Evolutionary conservation across 1,140 invertebrate species (phyloP), one percentile per base, ranked within the genome.

Genomic region (Agraylea sexmaculata): DNA sequence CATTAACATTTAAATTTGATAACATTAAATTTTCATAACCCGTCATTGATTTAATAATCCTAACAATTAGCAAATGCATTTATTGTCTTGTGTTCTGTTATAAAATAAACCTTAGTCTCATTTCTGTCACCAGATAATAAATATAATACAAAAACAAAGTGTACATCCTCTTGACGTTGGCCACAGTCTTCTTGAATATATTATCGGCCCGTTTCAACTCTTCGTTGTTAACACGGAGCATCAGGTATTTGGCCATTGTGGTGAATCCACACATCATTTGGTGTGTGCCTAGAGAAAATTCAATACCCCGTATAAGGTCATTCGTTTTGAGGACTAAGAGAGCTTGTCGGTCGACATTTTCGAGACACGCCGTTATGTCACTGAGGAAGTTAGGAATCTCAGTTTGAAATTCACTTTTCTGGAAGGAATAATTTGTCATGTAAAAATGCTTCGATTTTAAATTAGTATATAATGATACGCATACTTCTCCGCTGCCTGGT

Each of bases 271-370:
- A 77, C 78, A 83, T 84, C 53, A 74, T 69, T 40, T 77, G 69
- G 27, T 83, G 74, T 5, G 82, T 83, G 16, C 75, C 71, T 10
- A 96, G 63, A 10, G 82, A 78, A 43, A 80, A 71, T 58, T 97
- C 92, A 47, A 99, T 94, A 32, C 88, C 86, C 29, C 93, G 73
- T 31, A 99, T 78, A 17, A 98, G 63, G 62, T 98, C 95, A 56
- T 98, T 99, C 0, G 94, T 98, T 67, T 97, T 98, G 11, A 99
- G 70, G 46, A 99, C 81, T 1, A 99, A 70, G 22, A 99, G 59
- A 74, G 97, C 89, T 48, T 74, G 70, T 11, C 70, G 56, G 50
- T 74, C 70, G 13, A 74, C 70, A 40, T 71, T 60, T 47, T 72
- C 66, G 12, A 74, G 50, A 27, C 71, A 71, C 22, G 70, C 62